Evolutionary conservation across 64 coral and sea anemone genomes (phyloP).

Genomic region (Pocillopora damicornis): DNA sequence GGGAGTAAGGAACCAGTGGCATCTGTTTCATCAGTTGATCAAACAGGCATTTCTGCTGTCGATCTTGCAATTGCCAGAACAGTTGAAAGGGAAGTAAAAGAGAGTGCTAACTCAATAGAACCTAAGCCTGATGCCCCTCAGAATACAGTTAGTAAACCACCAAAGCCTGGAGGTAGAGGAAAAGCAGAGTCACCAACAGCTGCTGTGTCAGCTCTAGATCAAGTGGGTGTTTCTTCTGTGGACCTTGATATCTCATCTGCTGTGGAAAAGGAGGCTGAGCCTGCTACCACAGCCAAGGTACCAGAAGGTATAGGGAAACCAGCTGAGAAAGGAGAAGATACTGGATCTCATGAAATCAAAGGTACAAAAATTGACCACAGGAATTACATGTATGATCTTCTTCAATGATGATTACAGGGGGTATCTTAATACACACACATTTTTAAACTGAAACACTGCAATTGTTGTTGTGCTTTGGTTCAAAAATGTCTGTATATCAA

Average conservation of each 20-base stretch:
- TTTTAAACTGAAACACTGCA: too few species aligned
- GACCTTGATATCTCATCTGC: constrained; percentile 84
- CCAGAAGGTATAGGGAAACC: neutral
- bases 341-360: neutral
- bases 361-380: neutral
- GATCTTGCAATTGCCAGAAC: constrained; percentile 60
- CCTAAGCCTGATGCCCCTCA: neutral
- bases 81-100: constrained; percentile 54
- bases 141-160: neutral
- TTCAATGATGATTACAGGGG: too few species aligned
- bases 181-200: constrained; percentile 33
- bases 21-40: constrained; percentile 69
- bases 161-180: neutral
- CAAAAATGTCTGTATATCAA: too few species aligned
- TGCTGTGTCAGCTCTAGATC: constrained; percentile 82
- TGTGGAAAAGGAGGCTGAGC: constrained; percentile 73
- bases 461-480: too few species aligned
- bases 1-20: constrained; percentile 43
- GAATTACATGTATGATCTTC: neutral
- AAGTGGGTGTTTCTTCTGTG: constrained; percentile 77
- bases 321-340: neutral
- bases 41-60: constrained; percentile 57
- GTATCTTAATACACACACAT: neutral
- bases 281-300: neutral
- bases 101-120: neutral